Evolutionary conservation across 2,888 invertebrate genomes (phyloP), one percentile per base, ranked within the genome.

Genomic region (Marasmarcha lunaedactyla): DNA sequence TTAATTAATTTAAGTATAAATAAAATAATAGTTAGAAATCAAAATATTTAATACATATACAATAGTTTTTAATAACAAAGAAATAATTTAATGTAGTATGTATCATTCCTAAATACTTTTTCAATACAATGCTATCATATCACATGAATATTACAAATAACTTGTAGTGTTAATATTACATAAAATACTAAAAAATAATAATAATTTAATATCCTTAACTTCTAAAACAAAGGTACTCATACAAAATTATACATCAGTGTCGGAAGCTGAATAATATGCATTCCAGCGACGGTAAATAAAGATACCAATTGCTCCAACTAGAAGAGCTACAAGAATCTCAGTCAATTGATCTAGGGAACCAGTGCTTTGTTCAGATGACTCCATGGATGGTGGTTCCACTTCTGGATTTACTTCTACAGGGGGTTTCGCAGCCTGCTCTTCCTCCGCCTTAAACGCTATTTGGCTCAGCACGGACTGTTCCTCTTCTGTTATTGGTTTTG

Each of bases 381-480:
- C 78, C 45, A 79, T 46, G 13, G 67, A 59, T 37, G 65, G 71
- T 15, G 66, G 54, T 37, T 72, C 71, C 1, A 55, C 52, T 45
- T 77, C 77, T 45, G 50, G 63, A 1, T 55, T 52, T 12, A 67
- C 62, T 41, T 78, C 79, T 41, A 69, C 71, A 1, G 63, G 52
- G 6, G 65, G 63, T 44, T 72, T 77, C 2, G 67, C 52, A 36
- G 65, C 50, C 43, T 77, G 74, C 38, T 77, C 79, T 33, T 83
- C 83, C 50, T 84, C 84, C 14, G 71, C 83, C 64, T 84, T 84
- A 43, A 84, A 78, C 46, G 84, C 83, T 54, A 84, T 84, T 54
- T 84, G 84, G 43, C 74, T 71, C 36, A 84, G 54, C 15, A 77
- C 81, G 30, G 79, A 63, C 43, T 81, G 71, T 43, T 84, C 84